phyloP scores from a whole-genome alignment of 2,113 vertebrate species.

The Leptodactylus fuscus region DNA sequence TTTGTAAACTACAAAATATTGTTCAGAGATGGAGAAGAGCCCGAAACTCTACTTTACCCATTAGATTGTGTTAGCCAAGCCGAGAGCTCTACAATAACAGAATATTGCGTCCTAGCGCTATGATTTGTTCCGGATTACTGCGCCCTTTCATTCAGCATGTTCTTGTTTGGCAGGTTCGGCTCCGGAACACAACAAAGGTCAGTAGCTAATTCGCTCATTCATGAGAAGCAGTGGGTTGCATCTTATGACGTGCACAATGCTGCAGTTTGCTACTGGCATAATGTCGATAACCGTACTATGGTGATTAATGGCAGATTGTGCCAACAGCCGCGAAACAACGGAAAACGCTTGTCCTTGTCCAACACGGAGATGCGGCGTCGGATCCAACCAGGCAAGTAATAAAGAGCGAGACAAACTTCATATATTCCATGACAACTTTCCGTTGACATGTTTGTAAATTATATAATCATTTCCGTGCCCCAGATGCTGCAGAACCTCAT shows the following conservation, averaged over 20 bases:
- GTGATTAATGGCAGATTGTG: constrained; percentile 22
- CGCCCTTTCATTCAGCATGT: not conserved
- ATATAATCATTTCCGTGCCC: no score
- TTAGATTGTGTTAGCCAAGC: no score
- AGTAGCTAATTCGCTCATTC: not conserved
- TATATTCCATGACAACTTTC: no score
- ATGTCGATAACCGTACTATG: not conserved
- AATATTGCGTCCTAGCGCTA: not conserved
- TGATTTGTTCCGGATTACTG: not conserved
- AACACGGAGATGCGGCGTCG: not conserved
- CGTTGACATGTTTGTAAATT: no score
- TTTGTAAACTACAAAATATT: no score
- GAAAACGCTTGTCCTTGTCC: not conserved
- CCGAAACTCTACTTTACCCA: no score
- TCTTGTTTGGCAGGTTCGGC: not conserved
- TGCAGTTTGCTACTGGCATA: not conserved
- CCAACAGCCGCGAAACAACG: constrained; percentile 3
- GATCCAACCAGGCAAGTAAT: no score
- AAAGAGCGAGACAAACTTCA: no score
- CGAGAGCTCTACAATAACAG: not conserved
- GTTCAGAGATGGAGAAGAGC: no score
- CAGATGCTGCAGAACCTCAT: no score
- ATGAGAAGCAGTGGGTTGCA: not conserved
- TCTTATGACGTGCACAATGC: not conserved
- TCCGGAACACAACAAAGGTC: not conserved